Percentiles rank a stretch among this genome's conserved stretches.
Evolutionary conservation across 37 sponge, comb jelly and placozoan species (phyloP).

Genomic region (Crambe crambe): DNA sequence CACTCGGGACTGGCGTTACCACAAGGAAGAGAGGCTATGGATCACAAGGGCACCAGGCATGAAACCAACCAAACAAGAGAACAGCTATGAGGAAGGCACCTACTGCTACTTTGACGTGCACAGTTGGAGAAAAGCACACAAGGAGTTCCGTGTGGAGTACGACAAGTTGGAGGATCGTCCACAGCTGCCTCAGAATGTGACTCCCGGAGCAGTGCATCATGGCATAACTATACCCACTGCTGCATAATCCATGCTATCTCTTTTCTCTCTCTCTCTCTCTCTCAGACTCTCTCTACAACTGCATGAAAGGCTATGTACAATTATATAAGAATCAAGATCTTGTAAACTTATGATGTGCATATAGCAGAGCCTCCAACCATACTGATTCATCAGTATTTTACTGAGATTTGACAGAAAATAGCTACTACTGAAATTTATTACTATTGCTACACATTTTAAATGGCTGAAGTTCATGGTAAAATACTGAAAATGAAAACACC

Average conservation of each 20-base stretch:
- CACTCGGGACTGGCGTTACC: slow-evolving; percentile 92
- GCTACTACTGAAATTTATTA: too few species aligned
- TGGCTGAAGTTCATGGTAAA: too few species aligned
- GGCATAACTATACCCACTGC: neutral
- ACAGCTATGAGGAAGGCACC: slow-evolving; percentile 83
- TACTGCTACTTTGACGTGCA: slow-evolving; percentile 94
- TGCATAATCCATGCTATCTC: neutral
- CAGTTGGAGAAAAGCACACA: slow-evolving; percentile 87
- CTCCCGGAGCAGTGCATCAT: neutral
- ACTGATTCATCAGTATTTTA: too few species aligned
- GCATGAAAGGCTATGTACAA: too few species aligned
- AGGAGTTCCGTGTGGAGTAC: slow-evolving; percentile 91
- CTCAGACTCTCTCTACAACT: too few species aligned
- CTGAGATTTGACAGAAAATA: too few species aligned
- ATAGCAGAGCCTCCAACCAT: neutral
- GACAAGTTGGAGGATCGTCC: slow-evolving; percentile 95
- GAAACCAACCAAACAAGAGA: slow-evolving; percentile 80
- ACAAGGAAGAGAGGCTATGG: slow-evolving; percentile 97
- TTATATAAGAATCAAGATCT: too few species aligned
- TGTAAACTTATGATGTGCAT: neutral
- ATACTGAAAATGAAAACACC: too few species aligned
- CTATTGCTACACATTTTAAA: too few species aligned
- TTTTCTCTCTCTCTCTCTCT: too few species aligned
- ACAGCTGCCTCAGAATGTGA: slow-evolving; percentile 2
- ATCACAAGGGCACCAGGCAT: slow-evolving; percentile 91